A percentile compares a stretch with the other conserved stretches of the same genome.
Evolutionary conservation across 2,888 invertebrate species (phyloP).

Genomic region (Ommatoiulus sabulosus): DNA sequence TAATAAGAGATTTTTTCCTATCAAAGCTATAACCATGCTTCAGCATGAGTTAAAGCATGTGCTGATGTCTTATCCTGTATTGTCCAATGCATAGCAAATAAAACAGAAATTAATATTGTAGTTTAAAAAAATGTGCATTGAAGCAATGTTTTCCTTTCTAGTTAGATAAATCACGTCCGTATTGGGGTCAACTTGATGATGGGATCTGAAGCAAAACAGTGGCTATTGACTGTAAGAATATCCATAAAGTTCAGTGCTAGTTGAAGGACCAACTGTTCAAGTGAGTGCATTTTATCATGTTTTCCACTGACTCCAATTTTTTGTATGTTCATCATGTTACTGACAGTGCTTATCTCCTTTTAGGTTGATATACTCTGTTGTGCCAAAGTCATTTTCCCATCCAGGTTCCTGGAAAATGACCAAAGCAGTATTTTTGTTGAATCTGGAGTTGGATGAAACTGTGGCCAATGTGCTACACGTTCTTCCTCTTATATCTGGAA

Average conservation of each 20-base stretch:
- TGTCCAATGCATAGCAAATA: no score
- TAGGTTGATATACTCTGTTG: slow-evolving; percentile 5
- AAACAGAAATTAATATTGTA: no score
- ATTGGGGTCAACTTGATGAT: slow-evolving; percentile 56
- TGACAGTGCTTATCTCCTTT: not conserved
- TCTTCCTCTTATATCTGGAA: slow-evolving; percentile 43
- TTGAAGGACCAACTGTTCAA: slow-evolving; percentile 9
- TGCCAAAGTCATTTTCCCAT: not conserved
- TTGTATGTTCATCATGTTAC: not conserved
- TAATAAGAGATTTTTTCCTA: no score
- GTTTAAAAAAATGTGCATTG: no score
- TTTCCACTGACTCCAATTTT: not conserved
- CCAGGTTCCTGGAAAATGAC: slow-evolving; percentile 45
- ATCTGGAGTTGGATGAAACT: not conserved
- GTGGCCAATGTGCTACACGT: slow-evolving; percentile 17
- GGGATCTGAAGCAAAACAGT: slow-evolving; percentile 42
- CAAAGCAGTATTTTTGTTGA: not conserved
- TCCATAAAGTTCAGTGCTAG: slow-evolving; percentile 17
- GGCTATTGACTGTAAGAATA: not conserved
- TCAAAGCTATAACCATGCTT: no score
- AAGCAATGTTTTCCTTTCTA: not conserved
- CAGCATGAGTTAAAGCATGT: no score
- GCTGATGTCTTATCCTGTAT: no score
- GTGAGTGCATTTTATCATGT: not conserved
- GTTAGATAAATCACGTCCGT: slow-evolving; percentile 53